These are phyloP conservation scores for Cantharis lateralis DNA, from an alignment of 2,888 invertebrate genomes.

Conservation along the genomic window DNA sequence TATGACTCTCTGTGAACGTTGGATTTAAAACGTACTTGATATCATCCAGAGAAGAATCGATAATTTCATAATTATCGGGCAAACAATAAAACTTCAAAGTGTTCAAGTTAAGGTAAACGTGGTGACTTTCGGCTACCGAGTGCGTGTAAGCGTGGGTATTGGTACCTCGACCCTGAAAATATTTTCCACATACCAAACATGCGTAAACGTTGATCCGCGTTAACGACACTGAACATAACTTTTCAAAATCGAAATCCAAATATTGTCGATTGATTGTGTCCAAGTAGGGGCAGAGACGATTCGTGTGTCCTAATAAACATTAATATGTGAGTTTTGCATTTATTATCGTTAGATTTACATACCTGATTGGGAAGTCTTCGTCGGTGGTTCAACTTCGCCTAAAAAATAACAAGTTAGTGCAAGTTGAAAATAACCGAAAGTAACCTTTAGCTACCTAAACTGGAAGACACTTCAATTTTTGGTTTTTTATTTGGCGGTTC, in stretches of 20 bases:
- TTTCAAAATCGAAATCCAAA: slow-evolving; percentile 99
- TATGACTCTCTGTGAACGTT: slow-evolving; percentile 85
- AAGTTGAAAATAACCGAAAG: not conserved
- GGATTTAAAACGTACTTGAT: slow-evolving; percentile 99
- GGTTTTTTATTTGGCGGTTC: not conserved
- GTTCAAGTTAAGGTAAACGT: slow-evolving; percentile 95
- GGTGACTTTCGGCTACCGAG: slow-evolving; percentile 96
- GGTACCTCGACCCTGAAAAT: slow-evolving; percentile 95
- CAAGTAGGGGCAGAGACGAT: slow-evolving; percentile 85
- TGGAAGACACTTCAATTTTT: not conserved
- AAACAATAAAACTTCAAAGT: slow-evolving; percentile 98
- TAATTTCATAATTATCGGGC: slow-evolving; percentile 98
- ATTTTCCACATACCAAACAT: slow-evolving; percentile 98
- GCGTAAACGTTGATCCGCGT: slow-evolving; percentile 99
- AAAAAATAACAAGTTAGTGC: not conserved
- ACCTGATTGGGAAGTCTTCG: not conserved
- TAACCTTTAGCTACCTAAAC: not conserved
- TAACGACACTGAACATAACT: slow-evolving; percentile 95
- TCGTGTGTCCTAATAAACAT: slow-evolving; percentile 1
- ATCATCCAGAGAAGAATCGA: slow-evolving; percentile 94
- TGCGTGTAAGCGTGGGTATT: slow-evolving; percentile 99
- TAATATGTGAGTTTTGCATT: not conserved
- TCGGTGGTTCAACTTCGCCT: not conserved
- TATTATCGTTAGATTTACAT: not conserved
- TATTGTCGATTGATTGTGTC: slow-evolving; percentile 97